Evolutionary conservation across 1,140 invertebrate species (phyloP).

Genomic region (Heliothis subflexa): DNA sequence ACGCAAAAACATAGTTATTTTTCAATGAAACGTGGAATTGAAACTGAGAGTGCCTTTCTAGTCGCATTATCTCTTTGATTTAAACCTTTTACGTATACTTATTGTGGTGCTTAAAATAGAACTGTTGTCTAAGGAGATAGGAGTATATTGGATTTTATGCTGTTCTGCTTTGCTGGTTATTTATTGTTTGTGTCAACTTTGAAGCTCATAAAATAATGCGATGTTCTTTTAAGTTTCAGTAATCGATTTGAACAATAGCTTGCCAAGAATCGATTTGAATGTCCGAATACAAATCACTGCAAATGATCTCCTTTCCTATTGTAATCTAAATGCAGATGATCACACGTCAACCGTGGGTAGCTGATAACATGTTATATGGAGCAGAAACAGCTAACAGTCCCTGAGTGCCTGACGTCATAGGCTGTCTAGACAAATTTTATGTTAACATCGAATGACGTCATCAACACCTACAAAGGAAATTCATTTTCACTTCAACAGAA

Average conservation of each 20-base stretch:
- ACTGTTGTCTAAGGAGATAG: constrained; percentile 12
- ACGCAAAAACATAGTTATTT: constrained; percentile 54
- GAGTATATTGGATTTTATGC: not conserved
- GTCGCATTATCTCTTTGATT: constrained; percentile 38
- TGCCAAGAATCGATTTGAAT: no score
- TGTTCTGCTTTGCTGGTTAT: not conserved
- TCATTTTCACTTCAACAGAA: constrained; percentile 4
- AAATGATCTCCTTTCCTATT: not conserved
- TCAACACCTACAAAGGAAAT: constrained; percentile 33
- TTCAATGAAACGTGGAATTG: constrained; percentile 63
- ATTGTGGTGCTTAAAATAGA: constrained; percentile 29
- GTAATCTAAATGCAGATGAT: constrained; percentile 9
- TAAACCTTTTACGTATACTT: constrained; percentile 27
- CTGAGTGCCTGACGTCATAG: constrained; percentile 62
- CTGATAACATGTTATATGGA: constrained; percentile 38
- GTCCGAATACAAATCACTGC: not conserved
- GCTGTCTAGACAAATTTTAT: constrained; percentile 73
- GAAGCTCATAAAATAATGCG: no score
- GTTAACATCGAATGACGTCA: constrained; percentile 62
- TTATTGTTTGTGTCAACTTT: not conserved
- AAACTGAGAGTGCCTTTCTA: constrained; percentile 43
- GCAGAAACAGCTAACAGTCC: constrained; percentile 31
- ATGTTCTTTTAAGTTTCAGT: no score
- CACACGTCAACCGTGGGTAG: constrained; percentile 23
- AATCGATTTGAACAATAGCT: not conserved